These are phyloP conservation scores for Acronicta alni DNA, from an alignment of 2,888 invertebrate genomes.

Conservation along the genomic window DNA sequence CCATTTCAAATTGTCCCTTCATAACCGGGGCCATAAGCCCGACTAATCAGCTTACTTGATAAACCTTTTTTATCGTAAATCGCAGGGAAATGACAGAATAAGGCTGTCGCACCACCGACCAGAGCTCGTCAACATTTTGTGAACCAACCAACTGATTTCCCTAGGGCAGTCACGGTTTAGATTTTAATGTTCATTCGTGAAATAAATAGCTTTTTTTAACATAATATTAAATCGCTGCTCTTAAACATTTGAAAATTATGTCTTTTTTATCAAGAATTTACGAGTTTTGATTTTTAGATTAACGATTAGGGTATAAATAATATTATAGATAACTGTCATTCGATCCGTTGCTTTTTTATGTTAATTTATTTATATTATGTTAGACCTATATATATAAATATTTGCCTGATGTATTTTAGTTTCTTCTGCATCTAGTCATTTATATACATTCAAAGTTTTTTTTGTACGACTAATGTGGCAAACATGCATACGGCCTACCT, in stretches of 20 bases:
- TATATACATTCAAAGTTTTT: neutral
- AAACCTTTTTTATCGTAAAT: constrained; percentile 56
- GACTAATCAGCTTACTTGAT: constrained; percentile 47
- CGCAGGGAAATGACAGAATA: constrained; percentile 54
- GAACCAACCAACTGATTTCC: constrained; percentile 73
- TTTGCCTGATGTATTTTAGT: neutral
- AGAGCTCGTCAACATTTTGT: constrained; percentile 66
- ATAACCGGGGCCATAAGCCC: constrained; percentile 24
- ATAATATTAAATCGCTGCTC: constrained; percentile 49
- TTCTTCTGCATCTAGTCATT: neutral
- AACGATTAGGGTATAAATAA: neutral
- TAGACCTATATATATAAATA: no score
- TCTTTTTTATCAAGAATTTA: constrained; percentile 14
- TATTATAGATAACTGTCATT: neutral
- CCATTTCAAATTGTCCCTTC: constrained; percentile 36
- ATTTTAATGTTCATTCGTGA: constrained; percentile 72
- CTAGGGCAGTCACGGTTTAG: constrained; percentile 65
- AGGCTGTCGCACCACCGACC: constrained; percentile 39
- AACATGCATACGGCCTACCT: no score
- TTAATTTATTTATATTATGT: no score
- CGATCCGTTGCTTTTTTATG: neutral
- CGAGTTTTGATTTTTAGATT: constrained; percentile 2
- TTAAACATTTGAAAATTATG: constrained; percentile 24
- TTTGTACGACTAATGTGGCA: no score
- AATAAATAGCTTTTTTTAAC: constrained; percentile 65